Evolutionary conservation across 2,113 vertebrate species (phyloP), one percentile per base, ranked within the genome.

Genomic region (Psophia crepitans): DNA sequence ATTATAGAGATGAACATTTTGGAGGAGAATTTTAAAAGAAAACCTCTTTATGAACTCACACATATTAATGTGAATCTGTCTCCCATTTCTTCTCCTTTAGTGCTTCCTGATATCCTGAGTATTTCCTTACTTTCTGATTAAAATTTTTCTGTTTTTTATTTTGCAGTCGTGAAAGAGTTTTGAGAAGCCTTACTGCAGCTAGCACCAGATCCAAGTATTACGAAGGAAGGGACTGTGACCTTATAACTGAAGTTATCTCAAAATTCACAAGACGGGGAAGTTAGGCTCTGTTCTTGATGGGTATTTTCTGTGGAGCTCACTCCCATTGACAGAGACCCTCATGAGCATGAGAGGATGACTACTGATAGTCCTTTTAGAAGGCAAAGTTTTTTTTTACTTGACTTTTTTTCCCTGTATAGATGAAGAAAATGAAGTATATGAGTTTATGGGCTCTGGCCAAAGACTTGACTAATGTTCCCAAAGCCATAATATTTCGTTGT

Each of bases 1-100:
- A 73, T 96, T 94, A 77, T 53, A 54, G 17, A 74, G 63, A 68
- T 12, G 73, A 93, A 69, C 20, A 60, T 69, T 96, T 58, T 88
- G 35, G 63, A 71, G 53, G 7, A 82, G 39, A 89, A 71, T 63
- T 86, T 92, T 70, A 58, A 74, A 87, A 84, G 48, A 86, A 86
- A 84, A 64, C 22, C 23, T 88, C 51, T 68, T 77, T 68, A 81
- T 58, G 83, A 92, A 82, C 79, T 78, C 71, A 81, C 68, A 93
- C 24, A 37, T 57, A 63, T 44, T 87, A 93, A 78, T 66, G 57
- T 32, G 30, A 84, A 39, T 77, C 41, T 87, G 33, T 69, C 21
- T 46, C 26, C 21, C 21, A 37, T 85, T 91, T 89, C 16, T 90
- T 74, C 68, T 66, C 35, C 21, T 92, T 92, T 66, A 81, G 64